These are phyloP conservation scores for Clangula hyemalis DNA, from an alignment of 2,797 vertebrate genomes.

Conservation along the genomic window DNA sequence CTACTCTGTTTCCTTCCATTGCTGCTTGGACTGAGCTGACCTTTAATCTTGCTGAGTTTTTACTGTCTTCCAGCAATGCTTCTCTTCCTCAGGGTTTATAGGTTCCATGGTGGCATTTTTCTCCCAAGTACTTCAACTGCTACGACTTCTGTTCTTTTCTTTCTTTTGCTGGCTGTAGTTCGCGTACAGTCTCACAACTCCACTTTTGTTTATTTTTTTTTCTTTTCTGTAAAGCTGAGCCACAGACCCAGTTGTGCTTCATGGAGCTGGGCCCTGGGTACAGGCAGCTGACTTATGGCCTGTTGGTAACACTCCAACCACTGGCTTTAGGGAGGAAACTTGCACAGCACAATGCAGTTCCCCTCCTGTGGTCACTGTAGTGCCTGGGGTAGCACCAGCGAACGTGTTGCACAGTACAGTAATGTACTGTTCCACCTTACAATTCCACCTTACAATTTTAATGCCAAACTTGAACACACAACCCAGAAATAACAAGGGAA, in stretches of 20 bases:
- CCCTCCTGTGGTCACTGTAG: rapidly evolving
- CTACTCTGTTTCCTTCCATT: not conserved
- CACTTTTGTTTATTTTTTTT: not conserved
- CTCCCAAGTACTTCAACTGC: not conserved
- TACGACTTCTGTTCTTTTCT: not conserved
- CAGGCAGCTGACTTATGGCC: not conserved
- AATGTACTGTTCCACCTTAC: rapidly evolving
- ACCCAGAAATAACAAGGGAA: not conserved
- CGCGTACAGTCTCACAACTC: not conserved
- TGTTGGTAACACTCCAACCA: rapidly evolving
- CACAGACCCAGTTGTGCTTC: not conserved
- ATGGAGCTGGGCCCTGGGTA: not conserved
- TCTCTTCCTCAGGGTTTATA: not conserved
- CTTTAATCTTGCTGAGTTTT: not conserved
- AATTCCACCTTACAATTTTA: rapidly evolving
- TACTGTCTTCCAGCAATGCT: not conserved
- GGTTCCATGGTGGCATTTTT: not conserved
- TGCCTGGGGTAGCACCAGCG: not conserved
- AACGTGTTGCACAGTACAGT: rapidly evolving
- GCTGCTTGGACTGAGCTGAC: not conserved
- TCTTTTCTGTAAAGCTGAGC: not conserved
- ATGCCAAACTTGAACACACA: not conserved
- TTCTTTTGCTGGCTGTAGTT: not conserved
- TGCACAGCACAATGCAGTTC: rapidly evolving
- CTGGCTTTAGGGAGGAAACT: not conserved